Evolutionary conservation across 1,140 invertebrate genomes (phyloP).

Genomic region (Drosophila pachea): DNA sequence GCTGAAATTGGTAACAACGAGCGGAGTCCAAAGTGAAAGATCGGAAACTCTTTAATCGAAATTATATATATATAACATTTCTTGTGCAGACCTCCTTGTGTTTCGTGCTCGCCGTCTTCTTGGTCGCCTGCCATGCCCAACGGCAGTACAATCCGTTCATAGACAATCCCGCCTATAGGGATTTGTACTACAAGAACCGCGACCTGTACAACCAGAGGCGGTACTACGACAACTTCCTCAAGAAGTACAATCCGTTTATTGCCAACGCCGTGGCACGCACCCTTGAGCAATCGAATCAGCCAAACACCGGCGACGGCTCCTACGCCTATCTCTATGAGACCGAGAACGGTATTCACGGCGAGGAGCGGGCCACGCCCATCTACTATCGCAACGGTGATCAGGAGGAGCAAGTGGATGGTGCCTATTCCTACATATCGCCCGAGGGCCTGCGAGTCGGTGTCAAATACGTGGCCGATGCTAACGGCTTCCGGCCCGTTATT

Average conservation of each 20-base stretch:
- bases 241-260: conserved; percentile 69
- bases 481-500: conserved; percentile 68
- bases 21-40: background rate
- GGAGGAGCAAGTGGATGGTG: conserved; percentile 65
- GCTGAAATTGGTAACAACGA: conserved; percentile 57
- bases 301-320: conserved; percentile 48
- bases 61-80: conserved; percentile 1
- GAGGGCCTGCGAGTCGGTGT: conserved; percentile 70
- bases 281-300: conserved; percentile 50
- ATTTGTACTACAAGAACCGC: conserved; percentile 69
- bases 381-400: conserved; percentile 68
- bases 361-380: conserved; percentile 80
- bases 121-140: conserved; percentile 50
- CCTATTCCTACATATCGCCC: conserved; percentile 68
- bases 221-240: conserved; percentile 70
- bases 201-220: conserved; percentile 67
- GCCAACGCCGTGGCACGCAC: conserved; percentile 56
- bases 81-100: conserved; percentile 46
- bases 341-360: conserved; percentile 81
- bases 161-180: conserved; percentile 54
- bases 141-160: conserved; percentile 60
- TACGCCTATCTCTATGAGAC: conserved; percentile 79
- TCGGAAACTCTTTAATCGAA: conserved; percentile 9
- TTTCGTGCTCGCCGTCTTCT: conserved; percentile 39
- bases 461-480: conserved; percentile 70